Percentiles rank a stretch among this genome's conserved stretches.
Conservation (phyloP, 2,888 invertebrate genomes). For the Trissolcus brochymenae region DNA sequence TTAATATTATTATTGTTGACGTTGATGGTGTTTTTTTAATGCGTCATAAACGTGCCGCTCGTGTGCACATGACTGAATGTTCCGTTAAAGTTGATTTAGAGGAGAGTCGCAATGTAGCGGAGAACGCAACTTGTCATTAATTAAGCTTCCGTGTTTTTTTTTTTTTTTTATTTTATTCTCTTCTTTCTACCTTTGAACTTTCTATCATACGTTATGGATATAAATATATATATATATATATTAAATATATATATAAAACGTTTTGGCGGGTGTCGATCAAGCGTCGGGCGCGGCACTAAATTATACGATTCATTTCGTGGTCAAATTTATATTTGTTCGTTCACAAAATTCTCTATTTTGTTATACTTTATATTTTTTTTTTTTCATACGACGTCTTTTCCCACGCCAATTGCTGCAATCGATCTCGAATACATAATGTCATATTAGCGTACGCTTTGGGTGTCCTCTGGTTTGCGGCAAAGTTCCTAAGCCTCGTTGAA, state of each 20-base stretch:
- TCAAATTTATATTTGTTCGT: constrained; percentile 41
- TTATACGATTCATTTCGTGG: constrained; percentile 32
- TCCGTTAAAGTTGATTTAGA: constrained; percentile 64
- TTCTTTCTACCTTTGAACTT: constrained; percentile 32
- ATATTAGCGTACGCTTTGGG: constrained; percentile 29
- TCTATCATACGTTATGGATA: constrained; percentile 53
- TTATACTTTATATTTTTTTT: constrained; percentile 26
- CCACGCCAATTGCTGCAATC: constrained; percentile 58
- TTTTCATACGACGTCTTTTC: constrained; percentile 41
- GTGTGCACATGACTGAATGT: constrained; percentile 67
- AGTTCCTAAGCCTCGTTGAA: constrained; percentile 57
- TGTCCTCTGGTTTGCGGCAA: constrained; percentile 48
- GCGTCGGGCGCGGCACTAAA: constrained; percentile 54
- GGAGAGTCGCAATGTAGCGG: constrained; percentile 59
- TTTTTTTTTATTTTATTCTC: constrained; percentile 51
- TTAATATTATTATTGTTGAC: constrained; percentile 67
- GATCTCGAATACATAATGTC: constrained; percentile 48
- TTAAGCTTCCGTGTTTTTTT: constrained; percentile 66
- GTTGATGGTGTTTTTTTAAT: constrained; percentile 65
- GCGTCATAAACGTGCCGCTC: constrained; percentile 59
- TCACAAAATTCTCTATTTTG: neutral
- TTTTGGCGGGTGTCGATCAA: constrained; percentile 58
- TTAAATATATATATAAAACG: constrained; percentile 51
- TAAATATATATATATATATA: constrained; percentile 48
- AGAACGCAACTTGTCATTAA: constrained; percentile 68